phyloP scores from a whole-genome alignment of 2,797 vertebrate genomes.

The Pempheris klunzingeri region DNA sequence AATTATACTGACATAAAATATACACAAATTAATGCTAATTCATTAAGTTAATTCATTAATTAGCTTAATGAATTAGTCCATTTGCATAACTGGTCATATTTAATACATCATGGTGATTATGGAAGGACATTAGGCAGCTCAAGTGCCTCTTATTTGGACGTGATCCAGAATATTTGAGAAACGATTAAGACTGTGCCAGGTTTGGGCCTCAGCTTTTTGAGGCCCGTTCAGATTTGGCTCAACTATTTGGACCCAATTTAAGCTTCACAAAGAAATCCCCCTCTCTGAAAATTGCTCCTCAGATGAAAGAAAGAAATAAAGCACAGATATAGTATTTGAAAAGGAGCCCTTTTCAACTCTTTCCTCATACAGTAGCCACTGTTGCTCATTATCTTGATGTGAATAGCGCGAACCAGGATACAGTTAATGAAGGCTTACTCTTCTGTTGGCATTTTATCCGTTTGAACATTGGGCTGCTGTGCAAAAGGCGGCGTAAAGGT shows the following conservation, averaged over 20 bases:
- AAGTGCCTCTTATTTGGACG: conserved; percentile 56
- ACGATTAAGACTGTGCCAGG: conserved; percentile 60
- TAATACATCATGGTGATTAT: conserved; percentile 67
- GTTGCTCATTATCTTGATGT: conserved; percentile 55
- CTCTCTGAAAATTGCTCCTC: conserved; percentile 41
- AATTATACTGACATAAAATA: conserved; percentile 20
- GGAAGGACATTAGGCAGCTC: conserved; percentile 47
- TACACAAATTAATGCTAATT: conserved; percentile 46
- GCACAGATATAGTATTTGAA: conserved; percentile 10
- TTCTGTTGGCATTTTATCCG: conserved; percentile 33
- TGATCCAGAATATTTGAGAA: conserved; percentile 57
- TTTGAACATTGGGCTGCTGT: conserved; percentile 18
- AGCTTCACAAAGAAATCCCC: conserved; percentile 54
- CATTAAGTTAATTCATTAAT: conserved; percentile 49
- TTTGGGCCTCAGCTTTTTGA: conserved; percentile 40
- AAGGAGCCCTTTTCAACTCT: conserved; percentile 25
- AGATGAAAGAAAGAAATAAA: conserved; percentile 49
- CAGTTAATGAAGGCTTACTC: conserved; percentile 48
- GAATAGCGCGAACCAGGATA: conserved; percentile 38
- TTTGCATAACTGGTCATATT: conserved; percentile 61
- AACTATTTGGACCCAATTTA: conserved; percentile 55
- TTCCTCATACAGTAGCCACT: not conserved
- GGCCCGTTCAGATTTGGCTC: conserved; percentile 41
- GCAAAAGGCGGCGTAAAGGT: conserved; percentile 33
- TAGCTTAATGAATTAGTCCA: conserved; percentile 62